phyloP scores from a whole-genome alignment of 2,797 vertebrate genomes.

The Cottoperca gobio region DNA sequence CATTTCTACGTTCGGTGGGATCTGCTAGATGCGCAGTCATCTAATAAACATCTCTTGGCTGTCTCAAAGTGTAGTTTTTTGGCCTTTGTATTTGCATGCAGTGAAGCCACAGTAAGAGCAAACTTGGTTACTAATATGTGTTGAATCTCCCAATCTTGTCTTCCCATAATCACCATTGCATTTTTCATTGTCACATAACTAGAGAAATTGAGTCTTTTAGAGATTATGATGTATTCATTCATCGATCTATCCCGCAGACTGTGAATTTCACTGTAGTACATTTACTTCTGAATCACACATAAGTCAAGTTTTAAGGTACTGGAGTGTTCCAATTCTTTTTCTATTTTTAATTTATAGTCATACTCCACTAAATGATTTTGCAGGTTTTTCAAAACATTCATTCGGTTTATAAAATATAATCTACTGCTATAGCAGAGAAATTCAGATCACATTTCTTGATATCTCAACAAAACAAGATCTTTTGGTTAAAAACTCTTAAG shows the following conservation, averaged over 20 bases:
- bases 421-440: background rate
- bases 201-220: background rate
- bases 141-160: background rate
- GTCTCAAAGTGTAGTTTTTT: background rate
- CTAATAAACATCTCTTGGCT: background rate
- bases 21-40: background rate
- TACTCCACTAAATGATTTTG: background rate
- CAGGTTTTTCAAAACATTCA: background rate
- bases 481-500: background rate
- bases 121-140: background rate
- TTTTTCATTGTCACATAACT: background rate
- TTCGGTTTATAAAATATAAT: background rate
- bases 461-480: background rate
- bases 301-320: background rate
- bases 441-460: background rate
- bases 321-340: too few relatives aligned
- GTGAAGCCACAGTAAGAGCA: background rate
- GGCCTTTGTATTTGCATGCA: conserved; percentile 6
- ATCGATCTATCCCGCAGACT: background rate
- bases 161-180: background rate
- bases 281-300: background rate
- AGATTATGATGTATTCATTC: background rate
- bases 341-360: background rate
- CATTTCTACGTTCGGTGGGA: background rate
- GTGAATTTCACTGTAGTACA: background rate